Evolutionary conservation across 2,113 vertebrate genomes (phyloP), one percentile per base, ranked within the genome.

Genomic region (Illadopsis cleaveri): DNA sequence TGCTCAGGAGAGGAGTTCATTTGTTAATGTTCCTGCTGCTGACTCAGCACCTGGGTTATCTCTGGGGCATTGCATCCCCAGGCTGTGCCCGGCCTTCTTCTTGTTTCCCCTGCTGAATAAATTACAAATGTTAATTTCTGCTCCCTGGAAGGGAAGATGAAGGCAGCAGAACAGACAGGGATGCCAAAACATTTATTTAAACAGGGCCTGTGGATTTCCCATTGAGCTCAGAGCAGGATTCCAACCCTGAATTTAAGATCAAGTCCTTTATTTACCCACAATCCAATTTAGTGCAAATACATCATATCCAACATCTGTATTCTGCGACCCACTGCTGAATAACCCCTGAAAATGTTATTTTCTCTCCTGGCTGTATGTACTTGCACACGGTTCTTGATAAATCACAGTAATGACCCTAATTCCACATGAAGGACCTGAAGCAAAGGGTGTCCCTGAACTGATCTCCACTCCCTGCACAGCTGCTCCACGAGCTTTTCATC

Each of bases 61-160:
- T 37, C 35, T 7, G 54, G 35, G 51, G 27, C 88, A 15, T 21
- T 40, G 4, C 10, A 58, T 28, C 33, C 35, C 76, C 31, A 18
- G 61, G 8, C 48, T 2, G 48, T 6, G 56, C 77, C 60, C 16
- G 53, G 81, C 45, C 33, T 53, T 8, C 3, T 17, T 1, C 15
- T 30, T 8, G 33, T 30, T 69, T 62, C 68, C 69, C 61, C 25
- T 8, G 64, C 77, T 45, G 85, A 62, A 94, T 92, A 81, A 89
- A 94, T 94, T 69, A 60, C 25, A 68, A 87, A 94, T 87, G 91
- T 60, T 95, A 68, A 91, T 96, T 90, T 54, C 84, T 75, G 79
- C 78, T 79, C 61, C 8, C 66, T 2, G 15, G 27, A 31, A 91
- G 76, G 47, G 65, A 21, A 56, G 64, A 58, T 47, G 56, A 48